Evolutionary conservation across 37 sponge, comb jelly and placozoan genomes (phyloP).

Genomic region (Haliclona indistincta): DNA sequence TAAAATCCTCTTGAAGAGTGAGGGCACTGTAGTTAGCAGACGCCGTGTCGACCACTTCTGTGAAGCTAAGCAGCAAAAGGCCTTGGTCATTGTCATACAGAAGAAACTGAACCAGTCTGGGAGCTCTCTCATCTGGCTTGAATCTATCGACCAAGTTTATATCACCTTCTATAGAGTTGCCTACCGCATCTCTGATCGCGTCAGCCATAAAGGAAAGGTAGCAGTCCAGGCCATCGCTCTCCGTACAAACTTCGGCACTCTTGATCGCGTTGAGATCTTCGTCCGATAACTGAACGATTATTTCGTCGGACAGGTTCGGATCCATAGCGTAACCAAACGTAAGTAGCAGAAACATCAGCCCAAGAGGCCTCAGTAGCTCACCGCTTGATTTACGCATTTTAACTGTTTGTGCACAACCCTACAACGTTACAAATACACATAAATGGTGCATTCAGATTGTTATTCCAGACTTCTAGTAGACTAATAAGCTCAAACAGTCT

Average conservation of each 20-base stretch:
- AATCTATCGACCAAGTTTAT: constrained; percentile 24
- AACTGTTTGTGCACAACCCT: too few relatives aligned
- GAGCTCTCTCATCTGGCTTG: constrained; percentile 40
- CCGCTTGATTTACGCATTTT: too few relatives aligned
- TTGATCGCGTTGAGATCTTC: constrained; percentile 76
- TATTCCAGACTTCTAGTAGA: background rate
- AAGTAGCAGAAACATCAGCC: background rate
- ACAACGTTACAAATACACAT: background rate
- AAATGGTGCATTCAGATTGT: background rate
- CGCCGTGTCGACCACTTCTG: constrained; percentile 59
- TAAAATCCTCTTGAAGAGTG: background rate
- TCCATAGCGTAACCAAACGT: background rate
- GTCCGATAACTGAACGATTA: constrained; percentile 49
- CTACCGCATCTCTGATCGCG: constrained; percentile 63
- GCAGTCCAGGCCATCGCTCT: constrained; percentile 34
- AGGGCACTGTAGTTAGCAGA: constrained; percentile 60
- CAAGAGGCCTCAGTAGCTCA: too few relatives aligned
- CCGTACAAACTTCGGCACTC: constrained; percentile 65
- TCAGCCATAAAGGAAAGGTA: constrained; percentile 40
- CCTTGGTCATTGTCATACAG: constrained; percentile 70
- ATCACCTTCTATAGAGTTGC: constrained; percentile 36
- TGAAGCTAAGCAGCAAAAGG: constrained; percentile 57
- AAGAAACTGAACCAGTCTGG: constrained; percentile 55
- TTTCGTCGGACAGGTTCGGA: constrained; percentile 33
- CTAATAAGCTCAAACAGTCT: background rate